A percentile compares a stretch with the other conserved stretches of the same genome.
These are phyloP conservation scores for Alcedo quadribrachys DNA, from an alignment of 2,797 vertebrate genomes.

Conservation along the genomic window DNA sequence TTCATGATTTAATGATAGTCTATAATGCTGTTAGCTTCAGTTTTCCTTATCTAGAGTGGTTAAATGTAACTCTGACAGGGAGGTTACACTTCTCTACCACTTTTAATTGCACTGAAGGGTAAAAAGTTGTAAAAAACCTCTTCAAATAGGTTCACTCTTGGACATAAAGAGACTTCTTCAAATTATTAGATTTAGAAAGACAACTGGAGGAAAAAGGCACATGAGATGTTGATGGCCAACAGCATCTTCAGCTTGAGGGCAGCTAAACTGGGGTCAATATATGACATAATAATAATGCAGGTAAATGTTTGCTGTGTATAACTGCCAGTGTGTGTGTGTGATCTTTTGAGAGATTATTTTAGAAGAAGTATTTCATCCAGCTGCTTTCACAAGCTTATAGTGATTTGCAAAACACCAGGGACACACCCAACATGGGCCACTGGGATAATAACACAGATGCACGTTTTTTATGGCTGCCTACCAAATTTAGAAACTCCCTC, in stretches of 20 bases:
- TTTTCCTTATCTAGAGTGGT: neutral
- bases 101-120: neutral
- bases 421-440: neutral
- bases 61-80: neutral
- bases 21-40: neutral
- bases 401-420: neutral
- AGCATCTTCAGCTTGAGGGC: neutral
- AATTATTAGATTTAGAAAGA: neutral
- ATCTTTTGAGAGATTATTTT: neutral
- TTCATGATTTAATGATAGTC: neutral
- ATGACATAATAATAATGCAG: neutral
- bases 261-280: neutral
- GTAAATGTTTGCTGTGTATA: neutral
- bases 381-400: neutral
- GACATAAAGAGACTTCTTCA: neutral
- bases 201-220: neutral
- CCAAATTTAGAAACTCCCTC: slow-evolving; percentile 38
- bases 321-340: neutral
- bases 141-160: neutral
- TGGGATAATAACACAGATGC: slow-evolving; percentile 44
- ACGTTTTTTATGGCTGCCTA: neutral
- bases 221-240: neutral
- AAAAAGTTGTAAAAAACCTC: neutral
- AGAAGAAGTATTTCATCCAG: neutral
- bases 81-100: neutral